Percentiles rank a stretch among this genome's conserved stretches.
phyloP scores from a whole-genome alignment of 1,140 invertebrate species.

The Aricia agestis region DNA sequence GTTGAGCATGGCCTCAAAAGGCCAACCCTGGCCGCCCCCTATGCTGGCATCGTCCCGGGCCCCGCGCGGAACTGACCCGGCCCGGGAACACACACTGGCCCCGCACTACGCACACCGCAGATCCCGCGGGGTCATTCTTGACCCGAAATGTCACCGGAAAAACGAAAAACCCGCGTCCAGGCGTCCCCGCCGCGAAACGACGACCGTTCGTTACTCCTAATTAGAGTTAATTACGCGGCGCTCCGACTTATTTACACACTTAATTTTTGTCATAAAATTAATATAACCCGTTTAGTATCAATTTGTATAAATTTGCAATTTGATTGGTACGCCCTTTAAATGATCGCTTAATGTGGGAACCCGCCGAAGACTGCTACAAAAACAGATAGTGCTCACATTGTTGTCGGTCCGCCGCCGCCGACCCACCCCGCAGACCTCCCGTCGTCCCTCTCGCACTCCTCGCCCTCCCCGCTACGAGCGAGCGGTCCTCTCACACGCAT shows the following conservation, averaged over 20 bases:
- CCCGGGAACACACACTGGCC: slow-evolving; percentile 8
- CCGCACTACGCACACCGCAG: slow-evolving; percentile 16
- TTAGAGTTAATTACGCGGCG: slow-evolving; percentile 72
- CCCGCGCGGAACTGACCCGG: slow-evolving; percentile 40
- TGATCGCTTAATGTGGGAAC: slow-evolving; percentile 73
- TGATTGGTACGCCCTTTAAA: slow-evolving; percentile 73
- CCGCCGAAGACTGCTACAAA: slow-evolving; percentile 68
- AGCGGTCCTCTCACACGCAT: slow-evolving; percentile 37
- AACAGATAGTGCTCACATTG: slow-evolving; percentile 61
- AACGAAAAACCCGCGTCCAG: slow-evolving; percentile 37
- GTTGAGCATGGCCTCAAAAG: slow-evolving; percentile 71
- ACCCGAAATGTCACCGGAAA: slow-evolving; percentile 36
- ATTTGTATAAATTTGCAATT: slow-evolving; percentile 75
- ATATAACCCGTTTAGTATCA: slow-evolving; percentile 75
- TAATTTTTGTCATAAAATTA: slow-evolving; percentile 77
- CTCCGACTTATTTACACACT: slow-evolving; percentile 74
- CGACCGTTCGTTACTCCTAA: slow-evolving; percentile 58
- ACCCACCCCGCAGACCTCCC: slow-evolving; percentile 32
- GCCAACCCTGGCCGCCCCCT: slow-evolving; percentile 68
- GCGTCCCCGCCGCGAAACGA: too few relatives aligned
- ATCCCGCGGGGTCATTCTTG: slow-evolving; percentile 31
- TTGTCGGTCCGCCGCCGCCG: slow-evolving; percentile 31
- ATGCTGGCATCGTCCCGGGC: slow-evolving; percentile 55
- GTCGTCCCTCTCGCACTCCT: slow-evolving; percentile 39
- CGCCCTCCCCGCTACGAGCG: slow-evolving; percentile 14